Percentiles rank a stretch among this genome's conserved stretches.
phyloP scores from a whole-genome alignment of 2,797 vertebrate genomes.

The Rhabdomys pumilio region DNA sequence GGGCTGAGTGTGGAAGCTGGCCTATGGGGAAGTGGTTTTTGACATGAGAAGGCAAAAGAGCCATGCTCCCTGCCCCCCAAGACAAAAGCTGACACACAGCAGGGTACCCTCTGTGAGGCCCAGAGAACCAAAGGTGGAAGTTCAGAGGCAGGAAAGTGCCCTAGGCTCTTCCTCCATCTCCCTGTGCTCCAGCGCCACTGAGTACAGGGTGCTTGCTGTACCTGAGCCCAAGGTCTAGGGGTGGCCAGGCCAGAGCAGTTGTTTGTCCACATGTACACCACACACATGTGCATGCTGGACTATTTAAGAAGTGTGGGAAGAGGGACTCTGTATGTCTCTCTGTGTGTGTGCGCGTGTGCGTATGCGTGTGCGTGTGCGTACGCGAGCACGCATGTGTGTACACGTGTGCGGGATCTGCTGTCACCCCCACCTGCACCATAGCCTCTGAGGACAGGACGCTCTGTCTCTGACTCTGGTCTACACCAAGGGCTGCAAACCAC shows the following conservation, averaged over 20 bases:
- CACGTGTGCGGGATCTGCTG: background rate
- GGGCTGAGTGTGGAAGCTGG: background rate
- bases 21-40: slow-evolving; percentile 54
- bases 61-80: background rate
- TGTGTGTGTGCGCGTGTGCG: accelerated
- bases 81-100: background rate
- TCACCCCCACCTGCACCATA: slow-evolving; percentile 28
- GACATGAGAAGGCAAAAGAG: slow-evolving; percentile 41
- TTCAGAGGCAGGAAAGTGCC: background rate
- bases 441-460: slow-evolving; percentile 64
- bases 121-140: background rate
- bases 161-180: background rate
- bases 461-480: slow-evolving; percentile 57
- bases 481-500: slow-evolving; percentile 75
- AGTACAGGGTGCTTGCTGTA: no score
- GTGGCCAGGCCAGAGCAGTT: background rate
- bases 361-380: background rate
- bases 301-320: background rate
- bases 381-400: no score
- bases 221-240: background rate
- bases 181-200: background rate
- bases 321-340: background rate
- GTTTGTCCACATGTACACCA: background rate
- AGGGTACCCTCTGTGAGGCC: background rate
- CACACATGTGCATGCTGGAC: accelerated